Percentiles rank a stretch among this genome's conserved stretches.
Evolutionary conservation across 2,888 invertebrate species (phyloP).

Genomic region (Athalia circularis): DNA sequence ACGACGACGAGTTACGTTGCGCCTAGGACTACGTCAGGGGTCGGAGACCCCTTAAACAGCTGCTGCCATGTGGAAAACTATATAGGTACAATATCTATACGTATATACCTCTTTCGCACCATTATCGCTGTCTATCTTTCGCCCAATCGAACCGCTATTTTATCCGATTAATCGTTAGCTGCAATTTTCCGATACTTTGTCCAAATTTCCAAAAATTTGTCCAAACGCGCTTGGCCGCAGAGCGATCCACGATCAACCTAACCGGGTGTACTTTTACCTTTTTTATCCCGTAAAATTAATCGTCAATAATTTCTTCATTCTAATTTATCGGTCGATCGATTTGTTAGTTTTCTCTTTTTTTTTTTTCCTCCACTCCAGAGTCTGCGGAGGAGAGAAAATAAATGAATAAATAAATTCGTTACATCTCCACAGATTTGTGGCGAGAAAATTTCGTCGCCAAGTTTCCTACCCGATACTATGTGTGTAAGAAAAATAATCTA

Average conservation of each 20-base stretch:
- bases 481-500: not conserved
- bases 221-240: too few species aligned
- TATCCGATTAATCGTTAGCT: conserved; percentile 38
- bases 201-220: too few species aligned
- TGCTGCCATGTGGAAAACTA: conserved; percentile 49
- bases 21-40: conserved; percentile 56
- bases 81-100: not conserved
- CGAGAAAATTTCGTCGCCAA: too few species aligned
- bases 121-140: conserved; percentile 48
- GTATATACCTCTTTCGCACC: conserved; percentile 53
- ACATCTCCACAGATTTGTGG: not conserved
- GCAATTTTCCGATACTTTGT: conserved; percentile 31
- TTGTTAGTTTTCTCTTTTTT: not conserved
- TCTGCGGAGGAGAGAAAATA: not conserved
- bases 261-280: too few species aligned
- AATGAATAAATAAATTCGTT: not conserved
- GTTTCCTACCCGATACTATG: not conserved
- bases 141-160: conserved; percentile 45
- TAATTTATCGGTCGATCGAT: too few species aligned
- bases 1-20: conserved; percentile 27
- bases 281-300: too few species aligned
- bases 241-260: too few species aligned
- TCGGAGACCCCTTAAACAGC: conserved; percentile 65
- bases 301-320: too few species aligned
- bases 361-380: too few species aligned